Percentiles rank a stretch among this genome's conserved stretches.
These are phyloP conservation scores for Aplodontia rufa DNA, from an alignment of 2,113 vertebrate genomes.

Conservation along the genomic window DNA sequence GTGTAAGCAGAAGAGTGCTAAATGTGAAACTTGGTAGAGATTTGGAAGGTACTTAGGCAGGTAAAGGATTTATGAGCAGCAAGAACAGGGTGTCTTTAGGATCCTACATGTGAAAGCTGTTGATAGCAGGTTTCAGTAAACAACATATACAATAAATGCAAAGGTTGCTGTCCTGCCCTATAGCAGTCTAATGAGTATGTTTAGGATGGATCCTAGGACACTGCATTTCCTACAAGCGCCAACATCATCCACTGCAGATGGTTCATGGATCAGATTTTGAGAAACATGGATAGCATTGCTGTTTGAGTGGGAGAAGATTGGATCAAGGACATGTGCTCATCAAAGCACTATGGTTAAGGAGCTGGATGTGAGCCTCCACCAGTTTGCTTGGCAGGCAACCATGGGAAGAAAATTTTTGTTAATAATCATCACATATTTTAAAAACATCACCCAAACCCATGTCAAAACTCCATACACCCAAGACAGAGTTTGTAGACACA, in stretches of 20 bases:
- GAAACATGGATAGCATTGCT: neutral
- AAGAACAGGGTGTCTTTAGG: neutral
- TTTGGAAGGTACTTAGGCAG: neutral
- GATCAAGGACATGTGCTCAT: neutral
- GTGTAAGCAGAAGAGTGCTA: neutral
- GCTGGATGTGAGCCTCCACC: neutral
- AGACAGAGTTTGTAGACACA: constrained; percentile 55
- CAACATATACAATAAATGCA: neutral
- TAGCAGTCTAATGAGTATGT: neutral
- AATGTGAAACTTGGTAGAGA: neutral
- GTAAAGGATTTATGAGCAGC: neutral
- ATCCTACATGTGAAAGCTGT: neutral
- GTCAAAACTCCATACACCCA: neutral
- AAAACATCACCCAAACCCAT: neutral
- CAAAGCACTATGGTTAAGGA: neutral
- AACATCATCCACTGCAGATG: too few relatives aligned
- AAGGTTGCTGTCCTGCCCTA: accelerated
- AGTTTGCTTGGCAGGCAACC: neutral
- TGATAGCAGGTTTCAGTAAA: neutral
- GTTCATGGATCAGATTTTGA: neutral
- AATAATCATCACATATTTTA: neutral
- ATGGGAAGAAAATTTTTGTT: constrained; percentile 29
- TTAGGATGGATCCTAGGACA: neutral
- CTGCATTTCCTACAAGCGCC: neutral
- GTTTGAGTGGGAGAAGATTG: neutral